These are phyloP conservation scores for Orchesella cincta DNA, from an alignment of 1,140 invertebrate species.

Conservation along the genomic window DNA sequence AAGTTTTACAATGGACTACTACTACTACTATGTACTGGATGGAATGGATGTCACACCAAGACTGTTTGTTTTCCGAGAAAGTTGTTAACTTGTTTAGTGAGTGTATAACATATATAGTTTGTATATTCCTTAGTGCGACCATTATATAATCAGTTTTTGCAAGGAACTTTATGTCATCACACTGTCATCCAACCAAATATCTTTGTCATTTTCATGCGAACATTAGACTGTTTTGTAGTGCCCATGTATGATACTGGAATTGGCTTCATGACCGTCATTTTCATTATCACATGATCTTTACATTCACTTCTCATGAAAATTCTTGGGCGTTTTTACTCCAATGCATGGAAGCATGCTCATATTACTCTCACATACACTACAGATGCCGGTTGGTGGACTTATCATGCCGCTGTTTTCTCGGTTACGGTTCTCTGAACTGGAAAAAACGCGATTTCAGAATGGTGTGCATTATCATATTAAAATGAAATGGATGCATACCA, in stretches of 20 bases:
- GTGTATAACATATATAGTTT: neutral
- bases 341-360: no score
- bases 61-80: neutral
- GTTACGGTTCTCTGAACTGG: neutral
- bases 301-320: neutral
- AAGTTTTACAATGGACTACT: neutral
- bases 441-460: neutral
- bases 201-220: neutral
- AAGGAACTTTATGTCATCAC: constrained; percentile 11
- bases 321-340: no score
- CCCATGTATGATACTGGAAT: neutral
- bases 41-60: neutral
- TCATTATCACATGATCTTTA: neutral
- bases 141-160: no score
- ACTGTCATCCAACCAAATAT: constrained; percentile 9
- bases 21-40: neutral
- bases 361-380: no score
- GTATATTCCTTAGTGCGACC: neutral
- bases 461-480: neutral
- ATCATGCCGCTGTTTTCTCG: neutral
- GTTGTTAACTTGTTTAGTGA: neutral
- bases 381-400: no score
- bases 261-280: constrained; percentile 12
- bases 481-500: neutral
- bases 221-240: neutral